Evolutionary conservation across 2,888 invertebrate genomes (phyloP), one percentile per base, ranked within the genome.

Genomic region (Cenopis cana): DNA sequence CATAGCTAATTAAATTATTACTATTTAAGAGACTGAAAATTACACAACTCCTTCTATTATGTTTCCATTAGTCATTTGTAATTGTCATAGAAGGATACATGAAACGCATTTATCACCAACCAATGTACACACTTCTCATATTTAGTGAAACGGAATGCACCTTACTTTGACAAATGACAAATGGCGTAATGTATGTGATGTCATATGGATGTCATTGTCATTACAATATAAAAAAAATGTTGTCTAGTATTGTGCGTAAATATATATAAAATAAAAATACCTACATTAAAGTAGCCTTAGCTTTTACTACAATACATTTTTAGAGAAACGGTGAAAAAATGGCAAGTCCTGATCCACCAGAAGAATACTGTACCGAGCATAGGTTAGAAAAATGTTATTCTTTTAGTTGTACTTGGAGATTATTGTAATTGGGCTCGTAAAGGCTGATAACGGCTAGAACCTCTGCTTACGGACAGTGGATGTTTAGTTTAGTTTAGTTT

Each of bases 81-180:
- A n/a, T n/a, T n/a, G n/a, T n/a, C n/a, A n/a, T n/a, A n/a, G n/a
- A 14, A 41, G 14, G 14, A 14, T 41, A 41, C 5, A 14, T 4
- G 1, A 14, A 14, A 41, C 14, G 41, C 41, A 41, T 4, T 0
- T 41, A 0, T 41, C 14, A 14, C 41, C 14, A 33, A 56, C 11
- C 9, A 14, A 33, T 8, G 6, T n/a, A 8, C 11, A 2, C 18
- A 18, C 10, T 18, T 20, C n/a, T 20, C 12, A 12, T 29, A 55
- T 55, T 29, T 55, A 2, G 55, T 74, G 29, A 68, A 77, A 79
- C n/a, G 46, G n/a, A 46, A 46, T n/a, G 46, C 46, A n/a, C 14
- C 14, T 5, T 41, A 14, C 5, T 41, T 41, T 14, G 5, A 29
- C 5, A n/a, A n/a, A n/a, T 29, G 29, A 29, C 29, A 29, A 29